Evolutionary conservation across 92 coral and sea anemone species (phyloP).

Genomic region (Pocillopora meandrina): DNA sequence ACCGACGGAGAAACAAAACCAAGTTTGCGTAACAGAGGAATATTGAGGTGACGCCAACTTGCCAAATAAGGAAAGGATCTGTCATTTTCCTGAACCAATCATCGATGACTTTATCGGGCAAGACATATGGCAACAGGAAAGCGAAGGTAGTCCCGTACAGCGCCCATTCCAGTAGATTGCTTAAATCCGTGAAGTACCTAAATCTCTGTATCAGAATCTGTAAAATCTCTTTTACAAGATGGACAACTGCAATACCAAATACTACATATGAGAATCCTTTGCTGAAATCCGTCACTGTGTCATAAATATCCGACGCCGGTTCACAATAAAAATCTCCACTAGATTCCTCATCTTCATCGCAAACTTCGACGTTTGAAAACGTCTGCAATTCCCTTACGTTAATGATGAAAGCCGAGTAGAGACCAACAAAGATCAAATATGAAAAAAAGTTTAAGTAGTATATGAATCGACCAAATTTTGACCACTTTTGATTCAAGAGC

Average conservation of each 20-base stretch:
- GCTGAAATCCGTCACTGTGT: not conserved
- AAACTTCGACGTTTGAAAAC: not conserved
- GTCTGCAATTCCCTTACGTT: slow-evolving; percentile 26
- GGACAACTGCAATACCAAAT: slow-evolving; percentile 49
- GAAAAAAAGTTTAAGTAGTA: slow-evolving; percentile 63
- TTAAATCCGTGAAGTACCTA: slow-evolving; percentile 63
- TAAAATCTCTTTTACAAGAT: slow-evolving; percentile 60
- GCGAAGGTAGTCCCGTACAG: slow-evolving; percentile 53
- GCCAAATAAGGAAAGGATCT: slow-evolving; percentile 60
- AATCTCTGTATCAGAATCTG: slow-evolving; percentile 61
- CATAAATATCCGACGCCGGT: not conserved
- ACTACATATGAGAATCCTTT: slow-evolving; percentile 50
- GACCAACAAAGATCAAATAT: slow-evolving; percentile 57
- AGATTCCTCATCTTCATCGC: not conserved
- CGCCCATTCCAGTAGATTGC: slow-evolving; percentile 64
- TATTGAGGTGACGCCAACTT: slow-evolving; percentile 55
- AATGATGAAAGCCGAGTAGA: slow-evolving; percentile 58
- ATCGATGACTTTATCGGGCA: slow-evolving; percentile 21
- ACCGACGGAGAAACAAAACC: slow-evolving; percentile 67
- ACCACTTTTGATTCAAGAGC: slow-evolving; percentile 75
- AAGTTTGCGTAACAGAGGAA: slow-evolving; percentile 73
- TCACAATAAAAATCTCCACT: not conserved
- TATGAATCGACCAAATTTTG: slow-evolving; percentile 60
- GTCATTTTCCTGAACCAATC: slow-evolving; percentile 22
- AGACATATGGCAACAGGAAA: slow-evolving; percentile 63